Evolutionary conservation across 2,888 invertebrate species (phyloP), one percentile per base, ranked within the genome.

Genomic region (Xestia c-nigrum): DNA sequence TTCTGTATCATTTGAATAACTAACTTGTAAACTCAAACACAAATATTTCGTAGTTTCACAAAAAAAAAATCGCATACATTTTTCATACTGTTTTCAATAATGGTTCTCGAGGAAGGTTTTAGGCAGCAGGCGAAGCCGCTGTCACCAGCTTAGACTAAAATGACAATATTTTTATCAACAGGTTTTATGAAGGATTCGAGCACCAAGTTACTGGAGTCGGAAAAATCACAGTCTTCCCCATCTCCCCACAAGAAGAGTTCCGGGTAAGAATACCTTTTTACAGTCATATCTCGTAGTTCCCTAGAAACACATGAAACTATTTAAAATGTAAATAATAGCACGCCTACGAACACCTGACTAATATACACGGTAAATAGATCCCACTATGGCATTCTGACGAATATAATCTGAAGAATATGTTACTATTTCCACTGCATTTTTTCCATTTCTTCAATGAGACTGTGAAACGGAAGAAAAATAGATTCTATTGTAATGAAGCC

Each of bases 101-200:
- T n/a, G 31, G 31, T 31, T 31, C 31, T 31, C 3, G 31, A 31
- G 31, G 31, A 31, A 31, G 31, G 3, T 31, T n/a, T 31, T 31
- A 31, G 31, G 31, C 31, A 31, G 31, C 31, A 2, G 31, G 31
- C 31, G 31, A 31, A 31, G 31, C 31, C 31, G 31, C 31, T 1
- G 31, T 1, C 31, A 31, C 31, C 3, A 31, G 31, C 3, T 31
- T 31, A 3, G 31, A 31, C 31, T 31, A 31, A 31, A 31, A 31
- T 31, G 31, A 31, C 31, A 31, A 31, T 31, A 31, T 31, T 31
- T 31, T 31, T 31, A 31, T 31, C 31, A 31, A 31, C 31, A 31
- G 31, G 96, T 89, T 94, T 95, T 90, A 95, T 95, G 93, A 96
- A 96, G 90, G 96, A 96, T 90, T 95, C 96, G 77, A 96, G 94